Evolutionary conservation across 2,113 vertebrate species (phyloP), one percentile per base, ranked within the genome.

Genomic region (Gobius niger): DNA sequence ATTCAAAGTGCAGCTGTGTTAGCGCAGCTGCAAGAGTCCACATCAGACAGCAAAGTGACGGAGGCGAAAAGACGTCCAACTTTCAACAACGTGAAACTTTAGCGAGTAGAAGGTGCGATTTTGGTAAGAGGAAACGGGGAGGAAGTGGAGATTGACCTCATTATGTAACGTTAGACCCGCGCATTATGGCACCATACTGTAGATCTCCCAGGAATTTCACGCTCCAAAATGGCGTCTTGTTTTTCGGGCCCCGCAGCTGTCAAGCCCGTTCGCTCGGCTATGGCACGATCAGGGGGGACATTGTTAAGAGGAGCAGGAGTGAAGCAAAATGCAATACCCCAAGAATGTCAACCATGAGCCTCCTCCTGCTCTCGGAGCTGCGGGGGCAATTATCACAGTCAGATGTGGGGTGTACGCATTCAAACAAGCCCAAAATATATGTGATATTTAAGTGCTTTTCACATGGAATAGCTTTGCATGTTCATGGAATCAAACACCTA

Each of bases 121-220:
- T 15, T 73, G 68, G 76, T 64, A 73, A 72, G 72, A 75, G 78
- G 82, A 78, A 75, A 63, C 16, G 15, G 34, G 63, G 47, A 64
- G 85, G 86, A 88, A 83, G 78, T 64, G n/a, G 76, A 81, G 87
- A 84, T 87, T 82, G 44, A 59, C 67, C 72, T 80, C 85, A 71
- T 89, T 84, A 85, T 88, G 87, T 87, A 89, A 90, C 85, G 67
- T 71, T 86, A 90, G 65, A 75, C 81, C n/a, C 16, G 7, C 75
- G 14, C 80, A 52, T 78, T 82, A 54, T 54, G 77, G 78, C 63
- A 73, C 82, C 80, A 34, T 34, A 34, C 24, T 34, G 41, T 49
- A 57, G 70, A 72, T 78, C 77, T 85, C 84, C 84, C 82, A 68
- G 77, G 77, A 72, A 90, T 85, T 81, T 85, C 70, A 73, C 76